Base-by-base conservation (phyloP, 2,113 vertebrate genomes). In the Elaphurus davidianus region DNA sequence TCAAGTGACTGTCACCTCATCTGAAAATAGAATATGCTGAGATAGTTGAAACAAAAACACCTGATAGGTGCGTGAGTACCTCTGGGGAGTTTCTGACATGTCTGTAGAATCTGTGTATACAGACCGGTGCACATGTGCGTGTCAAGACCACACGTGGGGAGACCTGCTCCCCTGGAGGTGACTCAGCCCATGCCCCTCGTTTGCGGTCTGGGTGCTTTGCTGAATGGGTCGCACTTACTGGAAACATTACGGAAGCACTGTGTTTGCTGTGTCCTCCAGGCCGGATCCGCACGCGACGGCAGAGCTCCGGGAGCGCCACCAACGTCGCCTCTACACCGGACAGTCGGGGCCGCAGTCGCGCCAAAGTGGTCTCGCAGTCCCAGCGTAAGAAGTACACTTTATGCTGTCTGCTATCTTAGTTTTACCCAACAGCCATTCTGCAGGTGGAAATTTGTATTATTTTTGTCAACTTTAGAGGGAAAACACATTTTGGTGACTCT, bases 291-390 rank as follows among this genome's bases (percentile, higher is more conserved):
- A 99, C 99, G 0, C 99, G 99, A 98, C 99, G 99, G 8, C 99
- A 99, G 67, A 99, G 99, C 98, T 99, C 99, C 0, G 99, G 99
- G 98, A 99, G 99, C n/a, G 96, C 99, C 95, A 99, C 99, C 13
- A 99, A 99, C 0, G 98, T 99, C 81, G 99, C 99, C 96, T 97
- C 99, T 0, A 99, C 99, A 0, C 99, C 99, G 10, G 99, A 99
- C 89, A 99, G 98, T 78, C 99, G 99, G 89, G 99, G 99, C 89
- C 99, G 99, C 59, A 99, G 99, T 97, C 99, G 99, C n/a, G 99
- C 99, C 95, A 99, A 99, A 99, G 99, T 99, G 7, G 99, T 99
- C 55, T 99, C 99, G 21, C 99, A 99, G 98, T 99, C 99, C 60
- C 99, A 99, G 99, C 99, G 99, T 99, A 99, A 99, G 99, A 98